These are phyloP conservation scores for Plectus sambesii DNA, from an alignment of 1,140 invertebrate species.

Conservation along the genomic window DNA sequence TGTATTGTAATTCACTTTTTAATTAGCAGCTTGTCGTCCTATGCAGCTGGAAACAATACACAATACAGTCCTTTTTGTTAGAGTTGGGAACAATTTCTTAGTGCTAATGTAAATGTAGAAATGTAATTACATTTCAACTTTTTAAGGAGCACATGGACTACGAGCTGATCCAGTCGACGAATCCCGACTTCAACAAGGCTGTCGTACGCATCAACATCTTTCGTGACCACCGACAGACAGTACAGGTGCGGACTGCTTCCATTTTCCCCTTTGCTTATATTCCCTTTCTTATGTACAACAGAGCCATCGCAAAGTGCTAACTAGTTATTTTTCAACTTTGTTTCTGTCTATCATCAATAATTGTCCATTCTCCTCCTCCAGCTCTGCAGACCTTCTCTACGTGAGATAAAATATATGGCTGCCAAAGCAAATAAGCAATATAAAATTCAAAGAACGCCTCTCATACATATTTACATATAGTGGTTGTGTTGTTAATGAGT, in stretches of 20 bases:
- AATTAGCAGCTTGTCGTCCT: too few species aligned
- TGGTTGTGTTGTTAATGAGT: conserved; percentile 4
- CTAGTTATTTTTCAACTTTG: too few species aligned
- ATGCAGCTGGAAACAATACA: too few species aligned
- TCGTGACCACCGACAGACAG: conserved; percentile 84
- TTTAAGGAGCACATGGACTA: conserved; percentile 84
- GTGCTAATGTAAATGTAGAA: conserved; percentile 6
- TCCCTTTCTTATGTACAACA: too few species aligned
- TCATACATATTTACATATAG: background rate
- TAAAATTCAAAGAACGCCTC: too few species aligned
- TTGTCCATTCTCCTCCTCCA: too few species aligned
- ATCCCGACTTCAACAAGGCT: conserved; percentile 91
- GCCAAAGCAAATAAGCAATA: too few species aligned
- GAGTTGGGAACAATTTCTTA: conserved; percentile 8
- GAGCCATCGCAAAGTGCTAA: conserved; percentile 1
- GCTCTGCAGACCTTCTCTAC: too few species aligned
- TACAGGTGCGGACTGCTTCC: conserved; percentile 58
- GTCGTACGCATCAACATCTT: conserved; percentile 80
- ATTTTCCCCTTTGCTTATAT: conserved; percentile 16
- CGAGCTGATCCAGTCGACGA: conserved; percentile 83
- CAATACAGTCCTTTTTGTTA: too few species aligned
- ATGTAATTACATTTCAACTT: conserved; percentile 6
- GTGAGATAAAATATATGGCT: too few species aligned
- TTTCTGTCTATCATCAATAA: too few species aligned
- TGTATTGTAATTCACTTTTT: too few species aligned